phyloP scores from a whole-genome alignment of 2,888 invertebrate genomes.

The Ferrisia virgata region DNA sequence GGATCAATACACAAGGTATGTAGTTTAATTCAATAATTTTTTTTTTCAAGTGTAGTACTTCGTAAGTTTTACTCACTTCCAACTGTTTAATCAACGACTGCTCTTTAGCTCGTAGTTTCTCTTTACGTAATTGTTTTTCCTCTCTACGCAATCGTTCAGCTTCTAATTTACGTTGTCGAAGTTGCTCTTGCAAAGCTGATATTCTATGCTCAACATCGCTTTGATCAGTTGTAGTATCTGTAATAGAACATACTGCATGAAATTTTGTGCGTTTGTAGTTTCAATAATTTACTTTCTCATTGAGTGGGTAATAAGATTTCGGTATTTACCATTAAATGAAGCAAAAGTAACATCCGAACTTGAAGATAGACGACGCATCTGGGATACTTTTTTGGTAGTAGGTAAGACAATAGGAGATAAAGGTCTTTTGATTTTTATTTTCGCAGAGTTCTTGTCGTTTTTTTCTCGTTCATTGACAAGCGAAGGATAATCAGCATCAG shows the following conservation, averaged over 20 bases:
- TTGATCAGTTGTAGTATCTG: constrained; percentile 54
- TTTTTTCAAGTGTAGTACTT: not conserved
- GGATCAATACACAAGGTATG: constrained; percentile 23
- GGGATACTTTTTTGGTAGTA: constrained; percentile 9
- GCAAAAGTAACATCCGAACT: constrained; percentile 33
- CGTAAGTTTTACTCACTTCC: constrained; percentile 52
- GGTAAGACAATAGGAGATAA: constrained; percentile 11
- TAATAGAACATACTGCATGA: not conserved
- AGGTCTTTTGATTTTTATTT: constrained; percentile 39
- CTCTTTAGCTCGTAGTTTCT: constrained; percentile 56
- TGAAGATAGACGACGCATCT: constrained; percentile 35
- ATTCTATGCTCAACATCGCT: constrained; percentile 58
- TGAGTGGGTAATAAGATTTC: not conserved
- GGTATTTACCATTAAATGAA: constrained; percentile 19
- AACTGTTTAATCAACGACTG: constrained; percentile 57
- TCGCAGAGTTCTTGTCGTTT: not conserved
- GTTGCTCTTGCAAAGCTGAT: constrained; percentile 56
- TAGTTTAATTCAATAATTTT: not conserved
- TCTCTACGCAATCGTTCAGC: constrained; percentile 56
- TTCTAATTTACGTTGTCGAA: constrained; percentile 55
- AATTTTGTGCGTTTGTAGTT: constrained; percentile 41
- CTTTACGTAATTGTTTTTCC: constrained; percentile 54
- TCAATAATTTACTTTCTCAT: no score
- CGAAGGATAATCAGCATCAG: not conserved
- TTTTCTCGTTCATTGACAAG: not conserved